Evolutionary conservation across 2,797 vertebrate genomes (phyloP), one percentile per base, ranked within the genome.

Genomic region (Falco berigora): DNA sequence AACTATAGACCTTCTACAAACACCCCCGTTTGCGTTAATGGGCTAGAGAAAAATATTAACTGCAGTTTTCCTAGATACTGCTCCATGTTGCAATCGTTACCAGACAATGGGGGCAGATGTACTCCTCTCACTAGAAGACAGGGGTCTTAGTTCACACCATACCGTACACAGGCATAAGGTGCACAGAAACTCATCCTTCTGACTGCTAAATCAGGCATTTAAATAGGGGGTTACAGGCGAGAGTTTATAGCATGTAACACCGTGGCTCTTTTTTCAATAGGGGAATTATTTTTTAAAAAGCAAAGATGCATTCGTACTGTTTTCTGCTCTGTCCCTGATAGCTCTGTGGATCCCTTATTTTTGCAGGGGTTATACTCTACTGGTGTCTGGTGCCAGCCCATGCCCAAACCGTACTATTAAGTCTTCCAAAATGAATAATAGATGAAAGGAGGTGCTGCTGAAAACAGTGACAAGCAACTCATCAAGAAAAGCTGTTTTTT

Each of bases 381-480:
- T 77, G 94, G 86, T 92, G 78, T 79, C 95, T 94, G 95, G 56
- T 93, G 90, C 77, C 94, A 96, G 95, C 96, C 96, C 93, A 96
- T 30, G 18, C 92, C 86, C 96, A 95, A 97, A 94, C 92, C 67
- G 75, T 89, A 95, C 94, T 96, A 94, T 96, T 96, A 95, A 97
- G 93, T 91, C 92, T 95, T 96, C 95, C 86, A 91, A 95, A 97
- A 97, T 97, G 96, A 97, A 97, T 98, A 98, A 98, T 98, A 98
- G 98, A 98, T 98, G 96, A 98, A 97, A 97, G 96, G 96, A 96
- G 90, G 95, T 86, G 82, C 95, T 97, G 97, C 76, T 94, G 96
- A 97, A 97, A 97, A 97, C 86, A 92, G 71, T 96, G 97, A 97
- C 97, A 98, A 97, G 92, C 82, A 94, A 93, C 95, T 97, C 97